Percentiles rank a stretch among this genome's conserved stretches.
phyloP scores from a whole-genome alignment of 2,113 vertebrate species.

The Heptranchias perlo region DNA sequence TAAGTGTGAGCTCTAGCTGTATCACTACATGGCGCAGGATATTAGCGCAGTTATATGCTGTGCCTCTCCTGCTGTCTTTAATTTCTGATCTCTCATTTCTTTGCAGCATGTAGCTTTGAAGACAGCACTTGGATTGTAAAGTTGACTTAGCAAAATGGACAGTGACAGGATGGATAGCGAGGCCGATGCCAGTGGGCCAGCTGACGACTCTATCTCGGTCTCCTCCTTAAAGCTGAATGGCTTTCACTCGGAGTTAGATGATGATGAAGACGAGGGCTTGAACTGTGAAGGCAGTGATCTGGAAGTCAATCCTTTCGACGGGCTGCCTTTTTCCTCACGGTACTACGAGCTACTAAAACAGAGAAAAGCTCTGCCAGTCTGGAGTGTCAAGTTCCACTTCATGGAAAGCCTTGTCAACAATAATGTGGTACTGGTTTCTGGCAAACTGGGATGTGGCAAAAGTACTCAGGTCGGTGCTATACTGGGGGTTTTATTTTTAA shows the following conservation, averaged over 20 bases:
- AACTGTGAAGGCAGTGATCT: slow-evolving; percentile 59
- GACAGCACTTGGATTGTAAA: neutral
- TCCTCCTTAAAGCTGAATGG: slow-evolving; percentile 56
- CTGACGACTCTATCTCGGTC: slow-evolving; percentile 59
- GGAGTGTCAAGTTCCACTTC: slow-evolving; percentile 68
- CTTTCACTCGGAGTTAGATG: slow-evolving; percentile 50
- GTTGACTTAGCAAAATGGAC: neutral
- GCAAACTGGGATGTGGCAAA: slow-evolving; percentile 72
- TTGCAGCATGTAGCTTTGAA: neutral
- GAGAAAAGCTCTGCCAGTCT: slow-evolving; percentile 68
- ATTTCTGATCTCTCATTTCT: neutral
- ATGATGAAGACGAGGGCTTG: slow-evolving; percentile 40
- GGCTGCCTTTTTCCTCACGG: slow-evolving; percentile 84
- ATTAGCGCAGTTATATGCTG: neutral
- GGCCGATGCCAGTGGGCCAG: neutral
- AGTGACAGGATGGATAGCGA: neutral
- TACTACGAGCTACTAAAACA: slow-evolving; percentile 80
- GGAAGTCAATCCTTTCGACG: slow-evolving; percentile 90
- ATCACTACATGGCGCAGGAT: no score
- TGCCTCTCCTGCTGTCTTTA: neutral
- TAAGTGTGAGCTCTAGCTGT: neutral
- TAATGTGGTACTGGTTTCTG: slow-evolving; percentile 74
- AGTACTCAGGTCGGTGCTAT: slow-evolving; percentile 79
- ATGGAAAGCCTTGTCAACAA: slow-evolving; percentile 74
- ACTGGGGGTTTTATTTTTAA: neutral